Base-by-base conservation (phyloP, 2,113 vertebrate species). In the Garra rufa region DNA sequence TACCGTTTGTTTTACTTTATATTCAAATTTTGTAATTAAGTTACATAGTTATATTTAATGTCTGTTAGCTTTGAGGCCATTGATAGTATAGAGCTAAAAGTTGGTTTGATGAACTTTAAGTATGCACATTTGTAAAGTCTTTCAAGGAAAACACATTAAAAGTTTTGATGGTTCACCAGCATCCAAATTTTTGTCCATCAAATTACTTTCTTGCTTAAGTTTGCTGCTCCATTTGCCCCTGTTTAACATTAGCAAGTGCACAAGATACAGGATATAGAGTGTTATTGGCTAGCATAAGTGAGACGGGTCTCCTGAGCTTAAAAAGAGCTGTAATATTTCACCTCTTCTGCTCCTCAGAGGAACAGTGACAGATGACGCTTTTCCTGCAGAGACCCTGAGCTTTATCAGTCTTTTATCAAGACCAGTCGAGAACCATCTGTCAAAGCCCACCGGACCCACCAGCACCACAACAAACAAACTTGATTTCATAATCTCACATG, bases 341-440 rank as follows among this genome's bases (percentile, higher is more conserved):
- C 63, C 63, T 67, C 30, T 4, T 19, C 15, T 19, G 28, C 15
- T 67, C 63, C 63, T 67, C 63, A 4, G 63, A 67, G 63, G 63
- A 67, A 4, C 15, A 9, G 28, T 38, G 63, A 67, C 63, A 67
- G 63, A 67, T 0, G 63, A 67, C 1, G 14, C 61, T 65, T 28
- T 30, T 65, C 28, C 61, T 63, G 28, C 61, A 17, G 61, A 65
- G 61, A 34, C 24, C 6, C 7, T 19, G 30, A 67, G 63, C 28
- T 67, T 67, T 67, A 67, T 67, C 63, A 9, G 63, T 19, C 7
- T 67, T 67, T 67, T 67, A 67, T 67, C 63, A 15, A 28, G 13
- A 63, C 59, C 59, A 63, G 59, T 28, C n/a, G 24, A 67, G 30
- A 17, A 67, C 63, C 63, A 67, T 67, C 63, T 67, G 24, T 86